These are phyloP conservation scores for Gisinianus flammeolus DNA, from an alignment of 2,888 invertebrate genomes.

Conservation along the genomic window DNA sequence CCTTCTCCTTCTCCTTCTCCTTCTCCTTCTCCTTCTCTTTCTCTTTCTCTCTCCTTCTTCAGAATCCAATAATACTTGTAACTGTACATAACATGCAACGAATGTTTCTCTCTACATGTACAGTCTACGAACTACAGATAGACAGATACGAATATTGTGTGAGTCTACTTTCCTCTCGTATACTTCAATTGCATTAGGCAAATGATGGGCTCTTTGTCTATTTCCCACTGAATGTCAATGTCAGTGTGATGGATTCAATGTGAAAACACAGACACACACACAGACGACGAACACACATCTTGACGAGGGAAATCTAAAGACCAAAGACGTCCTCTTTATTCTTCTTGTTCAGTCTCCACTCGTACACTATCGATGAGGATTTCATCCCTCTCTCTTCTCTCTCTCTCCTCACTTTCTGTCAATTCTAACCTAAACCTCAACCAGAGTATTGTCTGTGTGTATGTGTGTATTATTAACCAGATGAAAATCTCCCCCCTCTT, in stretches of 20 bases:
- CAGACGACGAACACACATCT: no score
- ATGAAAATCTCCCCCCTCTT: slow-evolving; percentile 21
- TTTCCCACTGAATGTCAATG: slow-evolving; percentile 37
- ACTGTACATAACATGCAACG: background rate
- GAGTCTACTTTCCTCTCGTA: background rate
- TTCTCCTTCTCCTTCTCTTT: background rate
- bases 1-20: background rate
- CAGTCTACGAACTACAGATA: background rate
- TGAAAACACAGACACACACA: background rate
- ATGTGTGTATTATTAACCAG: background rate
- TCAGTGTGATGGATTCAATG: background rate
- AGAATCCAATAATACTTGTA: background rate
- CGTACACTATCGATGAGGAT: no score
- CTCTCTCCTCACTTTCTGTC: background rate
- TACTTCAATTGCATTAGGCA: slow-evolving; percentile 40
- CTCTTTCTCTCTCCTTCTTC: background rate
- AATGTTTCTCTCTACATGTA: background rate
- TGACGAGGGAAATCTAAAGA: no score
- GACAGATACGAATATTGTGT: background rate
- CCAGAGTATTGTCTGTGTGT: background rate
- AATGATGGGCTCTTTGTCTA: slow-evolving; percentile 36
- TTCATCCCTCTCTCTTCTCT: background rate
- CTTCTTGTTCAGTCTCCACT: background rate
- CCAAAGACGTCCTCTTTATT: no score
- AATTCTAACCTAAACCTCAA: background rate